Percentiles rank a stretch among this genome's conserved stretches.
phyloP scores from a whole-genome alignment of 1,140 invertebrate species.

The Teleopsis dalmanni region DNA sequence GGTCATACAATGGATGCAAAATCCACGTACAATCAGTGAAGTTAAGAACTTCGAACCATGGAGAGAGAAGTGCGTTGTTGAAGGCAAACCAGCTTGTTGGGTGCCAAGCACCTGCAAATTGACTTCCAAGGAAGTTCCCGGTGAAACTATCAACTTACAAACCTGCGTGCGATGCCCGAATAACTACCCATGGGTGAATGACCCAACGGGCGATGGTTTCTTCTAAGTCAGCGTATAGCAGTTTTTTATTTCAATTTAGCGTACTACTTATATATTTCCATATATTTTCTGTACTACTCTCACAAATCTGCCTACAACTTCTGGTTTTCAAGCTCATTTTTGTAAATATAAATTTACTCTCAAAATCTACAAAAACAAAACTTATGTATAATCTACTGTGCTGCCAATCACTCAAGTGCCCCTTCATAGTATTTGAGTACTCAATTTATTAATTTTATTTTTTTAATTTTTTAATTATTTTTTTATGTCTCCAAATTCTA shows the following conservation, averaged over 20 bases:
- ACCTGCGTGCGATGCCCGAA: constrained; percentile 88
- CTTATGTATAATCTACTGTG: too few species aligned
- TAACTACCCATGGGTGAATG: constrained; percentile 91
- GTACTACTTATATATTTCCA: too few species aligned
- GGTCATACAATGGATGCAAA: constrained; percentile 95
- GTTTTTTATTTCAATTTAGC: not conserved
- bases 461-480: too few species aligned
- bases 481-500: too few species aligned
- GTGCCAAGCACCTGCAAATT: constrained; percentile 84
- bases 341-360: not conserved
- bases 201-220: constrained; percentile 86
- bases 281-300: not conserved
- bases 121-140: constrained; percentile 84
- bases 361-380: too few species aligned
- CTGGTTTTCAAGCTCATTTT: not conserved
- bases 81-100: constrained; percentile 72
- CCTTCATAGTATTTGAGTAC: not conserved
- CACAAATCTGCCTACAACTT: not conserved
- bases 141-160: constrained; percentile 86
- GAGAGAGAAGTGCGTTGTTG: constrained; percentile 84
- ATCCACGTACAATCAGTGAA: constrained; percentile 74
- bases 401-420: too few species aligned
- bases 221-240: constrained; percentile 57
- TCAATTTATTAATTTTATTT: too few species aligned
- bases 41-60: constrained; percentile 88